Percentiles rank a stretch among this genome's conserved stretches.
These are phyloP conservation scores for Brachypodius melanocephalos DNA, from an alignment of 2,113 vertebrate genomes.

Conservation along the genomic window DNA sequence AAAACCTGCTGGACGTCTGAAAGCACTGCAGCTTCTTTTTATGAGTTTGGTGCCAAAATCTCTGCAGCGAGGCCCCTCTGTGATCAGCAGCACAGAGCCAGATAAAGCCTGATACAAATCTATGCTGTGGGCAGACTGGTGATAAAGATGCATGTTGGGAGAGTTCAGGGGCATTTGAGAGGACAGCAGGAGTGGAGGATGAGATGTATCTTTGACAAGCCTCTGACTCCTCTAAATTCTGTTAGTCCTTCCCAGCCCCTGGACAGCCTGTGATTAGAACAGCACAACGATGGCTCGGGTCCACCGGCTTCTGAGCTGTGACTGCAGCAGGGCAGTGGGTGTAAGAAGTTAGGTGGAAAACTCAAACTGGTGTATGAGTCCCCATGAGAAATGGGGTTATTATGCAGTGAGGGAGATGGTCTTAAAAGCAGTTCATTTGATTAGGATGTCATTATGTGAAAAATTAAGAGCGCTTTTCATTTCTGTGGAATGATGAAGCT, in stretches of 20 bases:
- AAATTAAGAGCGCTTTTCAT: neutral
- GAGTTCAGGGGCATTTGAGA: neutral
- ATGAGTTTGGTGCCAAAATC: neutral
- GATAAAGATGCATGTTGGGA: neutral
- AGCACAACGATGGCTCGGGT: rapidly evolving
- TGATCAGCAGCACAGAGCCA: neutral
- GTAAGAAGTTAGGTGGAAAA: neutral
- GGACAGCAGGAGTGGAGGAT: neutral
- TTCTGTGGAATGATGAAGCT: neutral
- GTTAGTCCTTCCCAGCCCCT: neutral
- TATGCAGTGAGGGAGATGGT: neutral
- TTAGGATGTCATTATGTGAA: neutral
- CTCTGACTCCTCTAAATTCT: neutral
- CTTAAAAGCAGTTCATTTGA: neutral
- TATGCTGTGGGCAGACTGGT: neutral
- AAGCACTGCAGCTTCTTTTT: neutral
- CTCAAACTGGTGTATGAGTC: neutral
- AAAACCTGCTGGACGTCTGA: neutral
- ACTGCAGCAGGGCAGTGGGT: neutral
- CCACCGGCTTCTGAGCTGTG: neutral
- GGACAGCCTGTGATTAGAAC: neutral
- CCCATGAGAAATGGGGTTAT: neutral
- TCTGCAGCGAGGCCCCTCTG: neutral
- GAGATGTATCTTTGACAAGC: neutral
- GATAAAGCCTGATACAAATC: neutral